Percentiles rank a stretch among this genome's conserved stretches.
phyloP scores from a whole-genome alignment of 2,888 invertebrate species.

The Sminthurinus aureus region DNA sequence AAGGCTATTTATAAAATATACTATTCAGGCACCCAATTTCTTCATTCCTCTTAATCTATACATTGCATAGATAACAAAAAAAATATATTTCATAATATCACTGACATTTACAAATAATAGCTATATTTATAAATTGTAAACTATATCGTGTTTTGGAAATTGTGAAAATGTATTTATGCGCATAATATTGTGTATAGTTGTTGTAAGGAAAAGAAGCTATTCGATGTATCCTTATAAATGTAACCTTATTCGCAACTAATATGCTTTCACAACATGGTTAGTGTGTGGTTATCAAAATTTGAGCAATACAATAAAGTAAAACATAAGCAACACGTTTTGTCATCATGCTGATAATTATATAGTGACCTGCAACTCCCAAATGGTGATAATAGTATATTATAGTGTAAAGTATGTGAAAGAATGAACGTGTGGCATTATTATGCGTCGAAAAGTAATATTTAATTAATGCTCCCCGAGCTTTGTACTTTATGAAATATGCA shows the following conservation, averaged over 20 bases:
- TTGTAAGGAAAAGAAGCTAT: background rate
- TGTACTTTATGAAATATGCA: background rate
- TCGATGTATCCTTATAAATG: background rate
- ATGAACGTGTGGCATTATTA: background rate
- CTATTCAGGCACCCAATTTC: background rate
- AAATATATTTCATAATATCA: background rate
- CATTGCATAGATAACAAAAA: background rate
- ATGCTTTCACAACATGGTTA: constrained; percentile 26
- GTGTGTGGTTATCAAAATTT: background rate
- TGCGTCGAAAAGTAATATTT: background rate
- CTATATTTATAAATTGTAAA: no score
- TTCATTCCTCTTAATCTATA: background rate
- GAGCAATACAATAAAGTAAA: background rate
- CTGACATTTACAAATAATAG: background rate
- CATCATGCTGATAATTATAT: constrained; percentile 1
- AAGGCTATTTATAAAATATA: no score
- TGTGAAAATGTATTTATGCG: no score
- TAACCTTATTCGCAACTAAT: background rate
- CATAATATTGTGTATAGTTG: no score
- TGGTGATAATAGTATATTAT: constrained; percentile 11
- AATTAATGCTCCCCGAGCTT: background rate
- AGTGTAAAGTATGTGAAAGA: background rate
- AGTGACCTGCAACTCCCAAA: constrained; percentile 22
- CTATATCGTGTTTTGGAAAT: no score
- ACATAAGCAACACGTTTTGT: background rate